phyloP scores from a whole-genome alignment of 2,113 vertebrate genomes.

The Cromileptes altivelis region DNA sequence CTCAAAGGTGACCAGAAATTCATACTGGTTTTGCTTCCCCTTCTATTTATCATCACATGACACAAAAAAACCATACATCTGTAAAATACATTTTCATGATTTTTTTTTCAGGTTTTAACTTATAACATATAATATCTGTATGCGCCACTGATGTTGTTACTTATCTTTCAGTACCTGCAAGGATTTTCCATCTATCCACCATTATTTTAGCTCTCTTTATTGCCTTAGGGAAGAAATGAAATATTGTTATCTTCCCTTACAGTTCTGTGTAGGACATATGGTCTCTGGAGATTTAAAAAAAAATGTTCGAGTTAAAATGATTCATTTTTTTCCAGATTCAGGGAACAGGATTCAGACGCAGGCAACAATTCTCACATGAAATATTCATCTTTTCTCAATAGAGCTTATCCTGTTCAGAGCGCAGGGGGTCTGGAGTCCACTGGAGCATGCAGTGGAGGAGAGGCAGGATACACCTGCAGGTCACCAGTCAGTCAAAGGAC shows the following conservation, averaged over 20 bases:
- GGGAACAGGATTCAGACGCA: neutral
- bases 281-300: neutral
- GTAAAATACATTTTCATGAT: neutral
- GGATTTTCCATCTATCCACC: conserved; percentile 8
- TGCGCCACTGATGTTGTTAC: neutral
- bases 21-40: neutral
- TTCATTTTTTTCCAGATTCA: neutral
- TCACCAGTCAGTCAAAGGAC: neutral
- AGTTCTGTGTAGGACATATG: neutral
- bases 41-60: conserved; percentile 5
- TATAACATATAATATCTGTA: neutral
- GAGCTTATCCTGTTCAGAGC: neutral
- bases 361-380: neutral
- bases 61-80: neutral
- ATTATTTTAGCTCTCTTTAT: neutral
- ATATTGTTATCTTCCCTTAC: neutral
- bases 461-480: neutral
- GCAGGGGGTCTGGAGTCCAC: neutral
- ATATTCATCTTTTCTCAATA: neutral
- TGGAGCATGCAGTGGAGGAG: neutral
- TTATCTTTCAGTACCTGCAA: neutral
- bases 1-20: neutral
- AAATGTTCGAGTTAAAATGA: neutral
- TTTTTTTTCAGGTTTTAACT: neutral
- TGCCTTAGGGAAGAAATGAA: neutral